Base-by-base conservation (phyloP, 1,140 invertebrate species). In the Drosophila trapezifrons region DNA sequence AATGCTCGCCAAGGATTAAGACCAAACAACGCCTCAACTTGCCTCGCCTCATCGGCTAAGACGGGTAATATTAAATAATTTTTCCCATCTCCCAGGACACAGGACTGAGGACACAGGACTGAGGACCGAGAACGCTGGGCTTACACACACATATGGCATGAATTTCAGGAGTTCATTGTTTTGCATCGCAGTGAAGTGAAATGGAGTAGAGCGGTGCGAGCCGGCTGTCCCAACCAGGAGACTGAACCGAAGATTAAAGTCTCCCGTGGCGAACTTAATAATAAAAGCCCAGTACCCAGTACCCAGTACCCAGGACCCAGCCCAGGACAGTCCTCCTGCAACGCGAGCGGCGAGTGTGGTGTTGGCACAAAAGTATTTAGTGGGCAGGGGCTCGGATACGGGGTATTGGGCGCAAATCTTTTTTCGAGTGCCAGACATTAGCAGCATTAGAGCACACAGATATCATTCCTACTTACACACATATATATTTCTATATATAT, bases 21-120 rank as follows among this genome's bases (percentile, higher is more conserved):
- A 71, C 76, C 83, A 76, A 81, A 86, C 82, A 86, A 86, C 82
- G 82, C 78, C 78, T 86, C 82, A 76, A 58, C 69, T 56, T 55
- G 64, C 29, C 32, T 66, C 51, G 65, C 76, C 62, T 81, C 81
- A 77, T 51, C 59, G 74, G 66, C 75, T 80, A 66, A 67, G 79
- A 80, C 69, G 84, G 80, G 84, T 83, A 89, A 89, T 89, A 89
- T 89, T 89, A 89, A 89, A 89, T 89, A 89, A 89, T 89, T 89
- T 84, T 89, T 76, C 73, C 59, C 76, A 72, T 65, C 58, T 47
- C 64, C 65, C 74, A 43, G 37, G 54, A 47, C 52, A 38, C 60
- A 65, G 59, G 66, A 71, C 46, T 29, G 5, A 20, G 56, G 9
- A 17, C 63, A 12, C 27, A 43, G 37, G 52, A 58, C 43, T n/a